These are phyloP conservation scores for Pseudococcus viburni DNA, from an alignment of 2,888 invertebrate genomes.

Conservation along the genomic window DNA sequence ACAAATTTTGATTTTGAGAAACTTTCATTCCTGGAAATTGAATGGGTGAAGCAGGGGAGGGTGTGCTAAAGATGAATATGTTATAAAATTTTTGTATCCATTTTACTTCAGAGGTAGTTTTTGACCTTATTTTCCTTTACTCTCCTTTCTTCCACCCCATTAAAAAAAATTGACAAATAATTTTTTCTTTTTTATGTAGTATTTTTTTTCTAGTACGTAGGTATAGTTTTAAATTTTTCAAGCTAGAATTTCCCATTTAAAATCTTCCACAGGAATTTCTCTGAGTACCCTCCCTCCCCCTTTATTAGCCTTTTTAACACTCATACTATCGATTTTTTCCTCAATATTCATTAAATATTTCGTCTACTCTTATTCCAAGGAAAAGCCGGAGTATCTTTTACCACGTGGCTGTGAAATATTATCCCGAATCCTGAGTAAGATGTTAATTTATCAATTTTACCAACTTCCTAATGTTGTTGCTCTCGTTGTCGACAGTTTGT, in stretches of 20 bases:
- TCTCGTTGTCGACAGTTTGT: constrained; percentile 41
- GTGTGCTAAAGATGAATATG: too few relatives aligned
- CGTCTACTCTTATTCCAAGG: not conserved
- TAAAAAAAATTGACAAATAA: too few relatives aligned
- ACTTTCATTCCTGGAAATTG: too few relatives aligned
- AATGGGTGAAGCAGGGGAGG: too few relatives aligned
- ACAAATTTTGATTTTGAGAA: too few relatives aligned
- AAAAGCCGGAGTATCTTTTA: not conserved
- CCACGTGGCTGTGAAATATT: constrained; percentile 12
- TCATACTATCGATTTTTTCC: not conserved
- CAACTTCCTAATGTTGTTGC: constrained; percentile 32
- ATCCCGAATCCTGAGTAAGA: not conserved
- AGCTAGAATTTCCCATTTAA: not conserved
- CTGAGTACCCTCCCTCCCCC: not conserved
- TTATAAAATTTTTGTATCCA: too few relatives aligned
- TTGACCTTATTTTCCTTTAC: too few relatives aligned
- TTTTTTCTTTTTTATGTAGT: too few relatives aligned
- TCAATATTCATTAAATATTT: not conserved
- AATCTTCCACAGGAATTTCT: not conserved
- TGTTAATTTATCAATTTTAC: constrained; percentile 47
- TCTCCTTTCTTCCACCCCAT: too few relatives aligned
- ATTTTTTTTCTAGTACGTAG: too few relatives aligned
- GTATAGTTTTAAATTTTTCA: too few relatives aligned
- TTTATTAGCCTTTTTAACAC: not conserved
- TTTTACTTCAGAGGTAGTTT: too few relatives aligned